Evolutionary conservation across 2,113 vertebrate genomes (phyloP).

Genomic region (Dendropsophus ebraccatus): DNA sequence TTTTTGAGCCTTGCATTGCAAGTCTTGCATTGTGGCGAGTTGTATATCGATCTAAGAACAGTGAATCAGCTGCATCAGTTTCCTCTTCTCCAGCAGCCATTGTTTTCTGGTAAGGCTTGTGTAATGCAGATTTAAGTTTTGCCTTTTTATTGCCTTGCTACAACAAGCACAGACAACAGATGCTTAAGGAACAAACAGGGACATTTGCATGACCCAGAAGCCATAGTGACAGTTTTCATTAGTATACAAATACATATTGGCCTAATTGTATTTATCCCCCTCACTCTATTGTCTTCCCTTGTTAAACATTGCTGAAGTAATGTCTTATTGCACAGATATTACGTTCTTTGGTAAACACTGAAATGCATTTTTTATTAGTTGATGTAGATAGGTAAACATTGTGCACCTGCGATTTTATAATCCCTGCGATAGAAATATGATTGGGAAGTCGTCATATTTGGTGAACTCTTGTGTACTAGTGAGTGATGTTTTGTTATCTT

Average conservation of each 20-base stretch:
- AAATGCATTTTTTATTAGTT: not conserved
- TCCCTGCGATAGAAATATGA: not conserved
- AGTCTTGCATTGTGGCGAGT: no score
- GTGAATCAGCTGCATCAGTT: not conserved
- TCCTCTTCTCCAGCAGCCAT: not conserved
- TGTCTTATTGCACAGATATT: constrained; percentile 14
- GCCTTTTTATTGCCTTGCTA: not conserved
- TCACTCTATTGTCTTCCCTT: constrained; percentile 5
- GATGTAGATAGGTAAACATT: constrained; percentile 20
- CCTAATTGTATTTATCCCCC: constrained; percentile 2
- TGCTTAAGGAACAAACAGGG: not conserved
- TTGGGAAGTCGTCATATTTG: not conserved
- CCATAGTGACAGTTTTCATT: not conserved
- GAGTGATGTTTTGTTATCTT: constrained; percentile 2
- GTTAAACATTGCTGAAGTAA: constrained; percentile 17
- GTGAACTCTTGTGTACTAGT: not conserved
- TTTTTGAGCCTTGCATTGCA: no score
- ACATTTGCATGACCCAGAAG: not conserved
- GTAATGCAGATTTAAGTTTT: not conserved
- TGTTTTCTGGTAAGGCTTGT: not conserved
- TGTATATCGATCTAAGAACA: not conserved
- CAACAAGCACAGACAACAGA: not conserved
- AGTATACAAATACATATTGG: not conserved
- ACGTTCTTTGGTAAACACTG: constrained; percentile 4
- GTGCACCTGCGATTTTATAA: constrained; percentile 42